Conservation (phyloP, 2,888 invertebrate genomes). For the Tridacna crocea region DNA sequence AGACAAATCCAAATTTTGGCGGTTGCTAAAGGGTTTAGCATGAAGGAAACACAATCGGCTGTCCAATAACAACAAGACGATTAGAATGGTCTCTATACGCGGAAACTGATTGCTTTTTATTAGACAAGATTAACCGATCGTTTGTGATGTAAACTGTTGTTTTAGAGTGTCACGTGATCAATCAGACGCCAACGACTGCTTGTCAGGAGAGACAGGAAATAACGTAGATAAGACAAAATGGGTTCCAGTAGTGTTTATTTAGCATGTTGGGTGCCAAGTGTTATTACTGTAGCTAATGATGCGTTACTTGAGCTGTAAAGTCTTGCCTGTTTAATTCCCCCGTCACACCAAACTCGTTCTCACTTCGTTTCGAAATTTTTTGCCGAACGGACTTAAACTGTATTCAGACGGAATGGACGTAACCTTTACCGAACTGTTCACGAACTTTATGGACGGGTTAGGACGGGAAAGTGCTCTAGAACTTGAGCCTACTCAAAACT, state of each 20-base stretch:
- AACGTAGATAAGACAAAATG: constrained; percentile 7
- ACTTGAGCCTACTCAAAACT: no score
- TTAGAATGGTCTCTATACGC: background rate
- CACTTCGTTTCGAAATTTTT: no score
- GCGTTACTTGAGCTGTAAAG: background rate
- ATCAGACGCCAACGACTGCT: constrained; percentile 10
- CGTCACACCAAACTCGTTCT: no score
- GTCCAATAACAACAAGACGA: background rate
- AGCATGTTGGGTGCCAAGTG: background rate
- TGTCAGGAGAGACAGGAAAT: constrained; percentile 26
- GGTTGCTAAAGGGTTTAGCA: no score
- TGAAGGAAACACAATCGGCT: background rate
- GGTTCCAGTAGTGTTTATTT: constrained; percentile 9
- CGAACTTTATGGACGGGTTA: no score
- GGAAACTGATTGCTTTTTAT: constrained; percentile 1
- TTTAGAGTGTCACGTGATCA: constrained; percentile 17
- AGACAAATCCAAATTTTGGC: no score
- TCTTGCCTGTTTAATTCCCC: no score
- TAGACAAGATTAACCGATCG: background rate
- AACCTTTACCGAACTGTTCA: no score
- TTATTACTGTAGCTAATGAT: background rate
- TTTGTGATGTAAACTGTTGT: constrained; percentile 23
- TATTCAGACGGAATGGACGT: no score
- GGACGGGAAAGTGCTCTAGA: no score
- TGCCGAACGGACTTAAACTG: no score